A percentile compares a stretch with the other conserved stretches of the same genome.
Evolutionary conservation across 2,888 invertebrate genomes (phyloP).

Genomic region (Dermolepida albohirtum): DNA sequence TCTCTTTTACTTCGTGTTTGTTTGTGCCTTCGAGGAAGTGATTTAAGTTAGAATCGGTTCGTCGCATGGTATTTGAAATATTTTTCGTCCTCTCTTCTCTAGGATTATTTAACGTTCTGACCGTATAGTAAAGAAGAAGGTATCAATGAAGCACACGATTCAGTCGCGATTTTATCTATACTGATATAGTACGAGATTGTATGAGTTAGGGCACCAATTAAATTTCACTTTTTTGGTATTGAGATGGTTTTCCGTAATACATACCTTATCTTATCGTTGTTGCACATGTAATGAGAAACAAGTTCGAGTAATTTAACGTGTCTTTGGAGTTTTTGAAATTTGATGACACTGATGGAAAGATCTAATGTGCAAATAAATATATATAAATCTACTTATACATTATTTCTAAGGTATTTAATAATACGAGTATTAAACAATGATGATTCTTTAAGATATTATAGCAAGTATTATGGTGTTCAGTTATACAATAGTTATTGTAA

Average conservation of each 20-base stretch:
- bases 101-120: slow-evolving; percentile 58
- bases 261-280: slow-evolving; percentile 6
- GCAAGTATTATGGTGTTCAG: no score
- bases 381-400: no score
- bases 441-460: no score
- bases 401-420: no score
- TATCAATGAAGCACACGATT: slow-evolving; percentile 49
- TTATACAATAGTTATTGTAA: no score
- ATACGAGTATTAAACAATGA: no score
- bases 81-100: slow-evolving; percentile 52
- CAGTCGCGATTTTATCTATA: slow-evolving; percentile 45
- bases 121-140: slow-evolving; percentile 40
- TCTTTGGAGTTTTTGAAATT: neutral
- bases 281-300: slow-evolving; percentile 17
- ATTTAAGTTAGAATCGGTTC: slow-evolving; percentile 56
- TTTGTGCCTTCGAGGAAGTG: slow-evolving; percentile 55
- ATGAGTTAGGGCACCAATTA: slow-evolving; percentile 40
- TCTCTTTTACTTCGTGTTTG: slow-evolving; percentile 22
- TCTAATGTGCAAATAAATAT: no score
- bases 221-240: slow-evolving; percentile 38
- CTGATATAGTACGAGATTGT: slow-evolving; percentile 37
- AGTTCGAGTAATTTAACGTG: neutral
- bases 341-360: neutral
- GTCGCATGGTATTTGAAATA: slow-evolving; percentile 41
- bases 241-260: neutral